A percentile compares a stretch with the other conserved stretches of the same genome.
phyloP scores from a whole-genome alignment of 92 coral and sea anemone species.

The Epizoanthus scotinus region DNA sequence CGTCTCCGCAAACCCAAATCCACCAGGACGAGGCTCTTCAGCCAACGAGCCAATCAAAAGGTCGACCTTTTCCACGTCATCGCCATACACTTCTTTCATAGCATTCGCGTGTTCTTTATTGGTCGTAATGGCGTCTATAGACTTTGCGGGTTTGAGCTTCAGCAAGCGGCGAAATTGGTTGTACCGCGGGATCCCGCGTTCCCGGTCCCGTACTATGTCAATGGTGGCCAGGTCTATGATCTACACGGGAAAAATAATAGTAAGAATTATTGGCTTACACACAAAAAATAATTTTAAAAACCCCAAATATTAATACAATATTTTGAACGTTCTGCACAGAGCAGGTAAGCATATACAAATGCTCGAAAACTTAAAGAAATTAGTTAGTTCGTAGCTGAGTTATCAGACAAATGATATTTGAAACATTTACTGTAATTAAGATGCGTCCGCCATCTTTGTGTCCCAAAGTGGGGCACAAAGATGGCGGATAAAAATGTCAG shows the following conservation, averaged over 20 bases:
- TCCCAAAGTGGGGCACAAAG: too few relatives aligned
- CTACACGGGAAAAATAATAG: constrained; percentile 12
- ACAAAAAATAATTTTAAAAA: too few relatives aligned
- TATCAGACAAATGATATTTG: too few relatives aligned
- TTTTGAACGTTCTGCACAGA: too few relatives aligned
- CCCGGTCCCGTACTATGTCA: constrained; percentile 81
- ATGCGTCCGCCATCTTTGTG: too few relatives aligned
- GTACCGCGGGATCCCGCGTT: constrained; percentile 81
- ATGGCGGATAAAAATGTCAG: too few relatives aligned
- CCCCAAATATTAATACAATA: too few relatives aligned
- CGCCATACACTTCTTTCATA: constrained; percentile 67
- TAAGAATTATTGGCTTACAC: too few relatives aligned
- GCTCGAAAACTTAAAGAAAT: too few relatives aligned
- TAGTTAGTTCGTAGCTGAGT: too few relatives aligned
- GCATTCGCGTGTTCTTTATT: constrained; percentile 61
- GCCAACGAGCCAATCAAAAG: constrained; percentile 81
- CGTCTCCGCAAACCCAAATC: constrained; percentile 88
- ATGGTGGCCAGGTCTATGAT: constrained; percentile 76
- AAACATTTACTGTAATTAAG: too few relatives aligned
- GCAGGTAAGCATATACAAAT: too few relatives aligned
- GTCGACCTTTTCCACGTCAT: constrained; percentile 80
- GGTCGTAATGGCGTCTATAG: constrained; percentile 73
- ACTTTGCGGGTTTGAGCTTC: constrained; percentile 65
- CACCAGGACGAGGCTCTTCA: constrained; percentile 82
- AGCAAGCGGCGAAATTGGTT: constrained; percentile 74